Conservation (phyloP, 1,140 invertebrate species). For the Drosophila triauraria region DNA sequence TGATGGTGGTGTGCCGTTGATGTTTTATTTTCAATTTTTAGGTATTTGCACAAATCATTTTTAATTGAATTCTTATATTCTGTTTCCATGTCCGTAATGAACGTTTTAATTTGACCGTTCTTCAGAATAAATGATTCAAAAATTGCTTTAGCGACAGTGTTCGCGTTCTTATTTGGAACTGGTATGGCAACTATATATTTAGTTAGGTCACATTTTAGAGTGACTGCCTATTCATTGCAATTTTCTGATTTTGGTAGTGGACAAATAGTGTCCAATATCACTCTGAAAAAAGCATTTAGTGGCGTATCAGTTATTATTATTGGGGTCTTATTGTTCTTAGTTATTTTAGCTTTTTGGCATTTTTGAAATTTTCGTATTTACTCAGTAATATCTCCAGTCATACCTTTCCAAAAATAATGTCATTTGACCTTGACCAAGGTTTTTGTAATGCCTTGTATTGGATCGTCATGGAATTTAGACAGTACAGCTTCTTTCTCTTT, state of each 20-base stretch:
- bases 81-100: constrained; percentile 19
- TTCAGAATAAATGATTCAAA: constrained; percentile 30
- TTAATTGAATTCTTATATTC: constrained; percentile 59
- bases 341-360: constrained; percentile 24
- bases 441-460: constrained; percentile 33
- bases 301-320: neutral
- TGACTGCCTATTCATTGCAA: too few relatives aligned
- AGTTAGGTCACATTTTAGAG: too few relatives aligned
- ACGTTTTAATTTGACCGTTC: neutral
- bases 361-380: constrained; percentile 29
- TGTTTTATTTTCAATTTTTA: constrained; percentile 34
- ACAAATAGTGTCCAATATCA: neutral
- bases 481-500: constrained; percentile 36
- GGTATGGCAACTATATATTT: constrained; percentile 28
- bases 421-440: constrained; percentile 29
- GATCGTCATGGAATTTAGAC: constrained; percentile 30
- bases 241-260: constrained; percentile 10
- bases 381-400: constrained; percentile 13
- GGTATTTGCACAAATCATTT: constrained; percentile 27
- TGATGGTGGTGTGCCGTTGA: too few relatives aligned
- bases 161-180: constrained; percentile 40
- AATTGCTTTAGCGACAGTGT: constrained; percentile 31
- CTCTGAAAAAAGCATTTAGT: neutral
- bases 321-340: neutral
- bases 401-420: constrained; percentile 37